These are phyloP conservation scores for Podilymbus podiceps DNA, from an alignment of 2,113 vertebrate species.

Conservation along the genomic window DNA sequence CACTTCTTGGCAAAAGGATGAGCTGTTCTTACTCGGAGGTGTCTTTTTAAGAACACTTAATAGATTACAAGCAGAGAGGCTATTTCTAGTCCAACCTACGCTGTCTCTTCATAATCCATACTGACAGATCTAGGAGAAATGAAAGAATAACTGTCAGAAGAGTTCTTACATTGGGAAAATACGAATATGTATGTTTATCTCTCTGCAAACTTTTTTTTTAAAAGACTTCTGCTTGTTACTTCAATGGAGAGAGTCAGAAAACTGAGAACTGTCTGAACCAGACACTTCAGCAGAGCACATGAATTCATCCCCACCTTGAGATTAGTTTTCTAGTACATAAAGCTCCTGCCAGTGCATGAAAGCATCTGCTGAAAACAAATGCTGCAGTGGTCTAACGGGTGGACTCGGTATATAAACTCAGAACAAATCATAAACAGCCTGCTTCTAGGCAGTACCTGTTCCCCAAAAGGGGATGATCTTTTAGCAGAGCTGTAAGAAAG, in stretches of 20 bases:
- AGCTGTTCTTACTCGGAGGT: neutral
- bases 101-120: neutral
- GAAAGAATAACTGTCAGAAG: neutral
- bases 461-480: neutral
- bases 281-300: neutral
- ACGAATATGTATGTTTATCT: neutral
- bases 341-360: neutral
- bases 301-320: neutral
- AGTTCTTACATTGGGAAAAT: neutral
- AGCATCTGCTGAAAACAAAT: neutral
- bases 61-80: neutral
- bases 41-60: neutral
- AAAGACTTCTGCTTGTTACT: neutral
- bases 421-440: neutral
- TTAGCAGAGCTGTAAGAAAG: neutral
- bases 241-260: neutral
- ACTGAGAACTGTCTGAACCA: neutral
- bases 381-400: neutral
- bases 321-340: neutral
- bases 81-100: neutral
- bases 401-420: neutral
- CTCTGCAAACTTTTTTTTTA: neutral
- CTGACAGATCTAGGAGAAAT: neutral
- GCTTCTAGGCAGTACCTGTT: neutral
- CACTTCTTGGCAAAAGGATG: neutral